Base-by-base conservation (phyloP, 37 sponge, comb jelly and placozoan species). In the Diacarnus erythraeanus region DNA sequence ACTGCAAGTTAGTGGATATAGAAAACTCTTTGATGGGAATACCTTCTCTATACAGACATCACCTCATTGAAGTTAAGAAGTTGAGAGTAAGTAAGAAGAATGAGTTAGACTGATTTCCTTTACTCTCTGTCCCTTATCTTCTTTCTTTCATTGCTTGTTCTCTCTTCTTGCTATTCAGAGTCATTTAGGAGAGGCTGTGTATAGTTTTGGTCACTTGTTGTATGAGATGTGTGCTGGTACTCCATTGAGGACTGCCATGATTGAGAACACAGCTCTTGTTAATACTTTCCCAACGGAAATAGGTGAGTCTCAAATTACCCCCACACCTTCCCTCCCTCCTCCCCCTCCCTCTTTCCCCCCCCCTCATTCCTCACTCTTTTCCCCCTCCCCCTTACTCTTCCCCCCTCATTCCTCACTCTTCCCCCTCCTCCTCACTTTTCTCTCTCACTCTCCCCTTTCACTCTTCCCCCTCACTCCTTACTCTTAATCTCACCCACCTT, bases 201-300 rank as follows among this genome's bases (percentile, higher is more conserved):
- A 89, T 72, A 73, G 79, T 33, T 95, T 95, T 89, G 95, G 95
- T 12, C 95, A 86, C 67, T 73, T 95, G 72, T 79, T 95, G 41
- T 95, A 95, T 68, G 95, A 95, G 86, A 83, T 95, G 92, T 51
- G 72, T 18, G 42, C 42, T 3, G 92, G 92, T 21, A 18, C 39
- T 0, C 71, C 68, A 5, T 71, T 88, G 1, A 82, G 74, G 41
- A 64, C 78, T 0, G 78, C 86, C 30, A 38, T 36, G 38, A 84
- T 94, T 59, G 90, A 90, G 0, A n/a, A n/a, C n/a, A n/a, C n/a
- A n/a, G n/a, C n/a, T n/a, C n/a, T n/a, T n/a, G n/a, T n/a, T n/a
- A 25, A 57, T 26, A 2, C 22, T 40, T 39, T 67, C 6, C 72
- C 71, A 10, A 39, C 54, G 1, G 58, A 6, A 47, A 57, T 47